Base-by-base conservation (phyloP, 1,140 invertebrate genomes). In the Radopholus similis region DNA sequence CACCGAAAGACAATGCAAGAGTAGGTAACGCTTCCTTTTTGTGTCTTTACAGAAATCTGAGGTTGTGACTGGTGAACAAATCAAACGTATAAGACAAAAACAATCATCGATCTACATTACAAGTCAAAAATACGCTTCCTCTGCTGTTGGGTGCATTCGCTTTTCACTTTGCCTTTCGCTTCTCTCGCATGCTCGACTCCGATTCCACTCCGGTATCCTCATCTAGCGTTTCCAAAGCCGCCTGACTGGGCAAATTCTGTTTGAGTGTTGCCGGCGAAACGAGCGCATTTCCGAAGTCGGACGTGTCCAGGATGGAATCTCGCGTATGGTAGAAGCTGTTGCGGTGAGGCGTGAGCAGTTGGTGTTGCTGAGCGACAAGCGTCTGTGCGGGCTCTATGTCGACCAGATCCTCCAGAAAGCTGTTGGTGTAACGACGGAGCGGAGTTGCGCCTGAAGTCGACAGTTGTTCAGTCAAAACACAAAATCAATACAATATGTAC, bases 251-350 rank as follows among this genome's bases (percentile, higher is more conserved):
- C 57, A 60, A 30, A 38, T 47, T 60, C 11, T 47, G 13, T 35
- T 60, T 60, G 11, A 60, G 32, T 13, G 57, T 40, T n/a, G 37
- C 23, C 18, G 57, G 57, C 5, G 57, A 60, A 11, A 60, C 21
- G 26, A 60, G 57, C 28, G 57, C 11, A 21, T 23, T 44, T 32
- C 37, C 15, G 26, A 59, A 60, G 23, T 51, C 47, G 47, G 57
- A 60, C 4, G 57, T 38, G 44, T 70, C 68, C 66, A 70, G 44
- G 35, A 70, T 53, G 9, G 68, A 70, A 28, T 70, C 68, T 15
- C 68, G 70, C 11, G 30, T 9, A 3, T 44, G 32, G 32, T 40
- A 70, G 11, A 23, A 18, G 35, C 55, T 72, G 2, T 37, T 23
- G 18, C 64, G 57, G 35, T 47, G 28, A 1, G 68, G 68, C 37